Evolutionary conservation across 2,888 invertebrate genomes (phyloP).

Genomic region (Tolmerus cingulatus): DNA sequence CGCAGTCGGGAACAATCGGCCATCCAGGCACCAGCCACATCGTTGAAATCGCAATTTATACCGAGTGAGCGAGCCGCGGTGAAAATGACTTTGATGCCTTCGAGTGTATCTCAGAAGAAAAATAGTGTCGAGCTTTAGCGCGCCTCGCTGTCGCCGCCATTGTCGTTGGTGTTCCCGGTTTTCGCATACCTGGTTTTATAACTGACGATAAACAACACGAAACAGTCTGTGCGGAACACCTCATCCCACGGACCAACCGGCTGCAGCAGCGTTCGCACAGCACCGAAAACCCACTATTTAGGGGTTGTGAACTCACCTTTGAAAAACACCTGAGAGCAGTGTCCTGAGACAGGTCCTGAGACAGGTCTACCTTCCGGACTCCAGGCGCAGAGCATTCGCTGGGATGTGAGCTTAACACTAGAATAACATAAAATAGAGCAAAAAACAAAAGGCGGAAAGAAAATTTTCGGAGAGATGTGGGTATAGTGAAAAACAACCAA

Average conservation of each 20-base stretch:
- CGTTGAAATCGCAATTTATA: not conserved
- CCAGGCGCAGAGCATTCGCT: not conserved
- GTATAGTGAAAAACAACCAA: not conserved
- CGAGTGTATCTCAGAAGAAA: not conserved
- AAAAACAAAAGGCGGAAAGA: not conserved
- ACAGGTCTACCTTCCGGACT: not conserved
- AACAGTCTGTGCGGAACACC: not conserved
- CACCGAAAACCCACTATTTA: not conserved
- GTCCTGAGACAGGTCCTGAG: constrained; percentile 8
- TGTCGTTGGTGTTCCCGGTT: not conserved
- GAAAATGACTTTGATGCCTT: constrained; percentile 15
- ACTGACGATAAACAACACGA: not conserved
- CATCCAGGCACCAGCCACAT: not conserved
- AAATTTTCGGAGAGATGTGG: not conserved
- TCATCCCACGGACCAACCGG: not conserved
- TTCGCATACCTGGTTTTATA: not conserved
- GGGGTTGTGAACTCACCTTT: constrained; percentile 18
- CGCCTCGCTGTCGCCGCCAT: not conserved
- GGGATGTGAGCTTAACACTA: not conserved
- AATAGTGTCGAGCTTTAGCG: constrained; percentile 7
- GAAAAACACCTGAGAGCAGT: not conserved
- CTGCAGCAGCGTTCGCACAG: not conserved
- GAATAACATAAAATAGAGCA: not conserved
- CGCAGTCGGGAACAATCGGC: not conserved
- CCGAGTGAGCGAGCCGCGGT: not conserved